Base-by-base conservation (phyloP, 2,888 invertebrate species). In the Stenoptilia bipunctidactyla region DNA sequence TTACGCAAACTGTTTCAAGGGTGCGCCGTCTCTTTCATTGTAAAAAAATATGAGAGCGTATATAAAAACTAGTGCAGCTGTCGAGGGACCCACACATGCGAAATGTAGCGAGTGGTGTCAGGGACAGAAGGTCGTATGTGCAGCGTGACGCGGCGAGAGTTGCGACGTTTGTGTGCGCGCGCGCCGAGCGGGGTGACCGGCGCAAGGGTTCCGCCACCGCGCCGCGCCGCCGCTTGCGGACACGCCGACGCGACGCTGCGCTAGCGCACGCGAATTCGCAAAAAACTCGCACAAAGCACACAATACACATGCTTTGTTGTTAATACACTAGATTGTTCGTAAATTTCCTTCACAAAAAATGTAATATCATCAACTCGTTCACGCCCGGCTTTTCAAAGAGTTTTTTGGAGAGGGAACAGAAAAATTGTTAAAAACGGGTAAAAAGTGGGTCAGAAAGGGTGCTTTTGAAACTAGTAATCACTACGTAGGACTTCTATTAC, bases 1-100 rank as follows among this genome's bases (percentile, higher is more conserved):
- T 83, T 83, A 79, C 83, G 83, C 83, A 83, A 83, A 83, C 83
- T 82, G 82, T 83, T 83, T 83, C 83, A 83, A 83, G 83, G 83
- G 83, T 83, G 80, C 77, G 73, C 61, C 66, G 66, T 55, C 64
- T 61, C 62, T 61, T 61, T 66, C 59, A 76, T 79, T 79, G 79
- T 79, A 77, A 83, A 83, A 83, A 83, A 83, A 79, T 76, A 70
- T 66, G 68, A 77, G 82, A 73, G 72, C 69, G 66, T 79, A 77
- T 72, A 80, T 77, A 83, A 83, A 83, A 82, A 83, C 79, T 59
- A 55, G 65, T 73, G 83, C 83, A 83, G 83, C 83, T 83, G 83
- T 76, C 77, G 72, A 52, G 60, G 52, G 66, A 30, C 30, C 68
- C 76, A 77, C 83, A 83, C 82, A 83, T 82, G 83, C 83, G 83